Conservation (phyloP, 2,113 vertebrate species). For the Peromyscus leucopus region DNA sequence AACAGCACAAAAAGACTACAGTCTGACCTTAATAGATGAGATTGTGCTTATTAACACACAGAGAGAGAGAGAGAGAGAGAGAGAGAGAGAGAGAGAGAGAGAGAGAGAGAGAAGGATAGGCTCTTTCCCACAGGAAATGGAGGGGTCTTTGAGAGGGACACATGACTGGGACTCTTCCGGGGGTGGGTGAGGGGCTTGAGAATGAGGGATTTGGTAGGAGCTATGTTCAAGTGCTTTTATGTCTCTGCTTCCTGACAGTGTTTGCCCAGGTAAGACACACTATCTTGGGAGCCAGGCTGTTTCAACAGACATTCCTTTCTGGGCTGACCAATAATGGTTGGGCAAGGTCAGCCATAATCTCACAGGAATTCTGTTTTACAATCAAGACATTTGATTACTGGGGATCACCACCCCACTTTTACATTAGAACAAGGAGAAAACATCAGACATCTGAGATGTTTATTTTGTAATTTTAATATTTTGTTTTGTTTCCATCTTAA, state of each 20-base stretch:
- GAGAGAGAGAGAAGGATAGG: accelerated
- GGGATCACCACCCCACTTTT: background rate
- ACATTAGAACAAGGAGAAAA: background rate
- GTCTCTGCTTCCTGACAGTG: background rate
- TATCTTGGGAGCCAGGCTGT: background rate
- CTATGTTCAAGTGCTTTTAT: background rate
- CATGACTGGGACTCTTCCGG: background rate
- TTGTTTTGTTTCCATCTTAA: background rate
- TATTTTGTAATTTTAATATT: background rate
- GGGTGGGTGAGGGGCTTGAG: background rate
- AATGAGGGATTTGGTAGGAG: background rate
- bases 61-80: background rate
- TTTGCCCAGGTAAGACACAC: background rate
- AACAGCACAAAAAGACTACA: background rate
- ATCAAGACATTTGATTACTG: background rate
- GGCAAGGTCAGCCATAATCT: background rate
- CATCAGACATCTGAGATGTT: background rate
- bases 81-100: too few species aligned
- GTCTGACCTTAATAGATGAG: background rate
- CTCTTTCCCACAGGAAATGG: background rate
- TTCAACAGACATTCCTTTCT: background rate
- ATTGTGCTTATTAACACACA: background rate
- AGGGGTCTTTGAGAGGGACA: too few species aligned
- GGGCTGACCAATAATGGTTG: background rate
- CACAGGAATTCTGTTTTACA: background rate